Percentiles rank a stretch among this genome's conserved stretches.
These are phyloP conservation scores for Trachelus stipa DNA, from an alignment of 2,888 invertebrate genomes.

Conservation along the genomic window DNA sequence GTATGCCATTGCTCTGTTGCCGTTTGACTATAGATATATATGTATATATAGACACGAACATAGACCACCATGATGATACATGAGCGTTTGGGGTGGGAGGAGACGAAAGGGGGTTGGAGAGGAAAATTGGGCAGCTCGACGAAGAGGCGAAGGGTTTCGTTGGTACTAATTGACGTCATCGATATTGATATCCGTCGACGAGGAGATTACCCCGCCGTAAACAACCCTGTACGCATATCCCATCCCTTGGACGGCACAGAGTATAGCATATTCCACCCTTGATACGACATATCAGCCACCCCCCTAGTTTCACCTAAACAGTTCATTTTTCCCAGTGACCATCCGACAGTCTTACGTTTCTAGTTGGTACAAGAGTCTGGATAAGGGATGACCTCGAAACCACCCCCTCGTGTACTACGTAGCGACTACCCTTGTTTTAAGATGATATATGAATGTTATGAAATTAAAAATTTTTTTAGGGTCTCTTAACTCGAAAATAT, in stretches of 20 bases:
- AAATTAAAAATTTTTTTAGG: constrained; percentile 40
- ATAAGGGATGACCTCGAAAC: background rate
- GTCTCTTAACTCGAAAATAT: constrained; percentile 56
- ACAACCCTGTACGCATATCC: constrained; percentile 49
- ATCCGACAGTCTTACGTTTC: background rate
- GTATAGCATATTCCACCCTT: background rate
- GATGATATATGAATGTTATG: background rate
- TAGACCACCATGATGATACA: constrained; percentile 61
- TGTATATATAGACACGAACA: constrained; percentile 26
- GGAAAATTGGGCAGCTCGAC: constrained; percentile 21
- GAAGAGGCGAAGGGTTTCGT: constrained; percentile 43
- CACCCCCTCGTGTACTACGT: background rate
- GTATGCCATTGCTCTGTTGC: constrained; percentile 36
- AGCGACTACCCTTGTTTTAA: background rate
- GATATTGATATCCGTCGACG: constrained; percentile 66
- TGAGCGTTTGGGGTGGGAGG: constrained; percentile 33
- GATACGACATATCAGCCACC: background rate
- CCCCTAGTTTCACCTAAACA: background rate
- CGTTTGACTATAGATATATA: background rate
- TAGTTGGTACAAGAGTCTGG: background rate
- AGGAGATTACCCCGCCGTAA: constrained; percentile 65
- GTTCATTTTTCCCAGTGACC: background rate
- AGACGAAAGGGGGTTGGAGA: background rate
- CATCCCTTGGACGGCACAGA: background rate
- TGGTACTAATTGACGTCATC: constrained; percentile 66